Evolutionary conservation across 2,797 vertebrate genomes (phyloP).

Genomic region (Hipposideros larvatus): DNA sequence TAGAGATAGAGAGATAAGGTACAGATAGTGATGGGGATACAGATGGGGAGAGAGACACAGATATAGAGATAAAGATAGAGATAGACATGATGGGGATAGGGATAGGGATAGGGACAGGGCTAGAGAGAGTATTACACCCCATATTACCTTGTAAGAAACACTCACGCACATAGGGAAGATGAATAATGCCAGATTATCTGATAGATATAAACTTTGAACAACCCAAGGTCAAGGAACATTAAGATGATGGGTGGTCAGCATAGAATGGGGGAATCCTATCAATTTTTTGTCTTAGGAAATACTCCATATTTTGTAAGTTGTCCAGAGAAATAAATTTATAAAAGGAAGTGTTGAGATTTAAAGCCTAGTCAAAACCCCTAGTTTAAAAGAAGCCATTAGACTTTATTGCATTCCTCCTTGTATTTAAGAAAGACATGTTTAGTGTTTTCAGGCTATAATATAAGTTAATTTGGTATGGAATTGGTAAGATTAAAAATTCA

Average conservation of each 20-base stretch:
- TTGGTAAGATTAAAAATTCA: neutral
- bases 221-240: neutral
- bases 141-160: neutral
- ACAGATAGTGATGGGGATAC: too few species aligned
- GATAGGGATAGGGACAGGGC: too few species aligned
- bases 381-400: neutral
- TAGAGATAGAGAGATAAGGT: neutral
- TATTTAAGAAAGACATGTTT: neutral
- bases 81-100: too few species aligned
- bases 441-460: neutral
- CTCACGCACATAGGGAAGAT: neutral
- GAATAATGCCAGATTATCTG: neutral
- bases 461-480: neutral
- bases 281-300: neutral
- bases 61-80: too few species aligned
- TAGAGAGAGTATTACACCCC: neutral
- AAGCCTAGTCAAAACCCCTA: neutral
- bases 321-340: neutral
- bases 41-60: too few species aligned
- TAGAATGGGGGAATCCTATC: neutral
- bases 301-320: neutral
- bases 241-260: neutral
- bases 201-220: neutral
- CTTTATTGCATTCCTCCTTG: neutral
- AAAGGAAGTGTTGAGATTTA: neutral